A percentile compares a stretch with the other conserved stretches of the same genome.
These are phyloP conservation scores for Lagopus muta DNA, from an alignment of 2,113 vertebrate genomes.

Conservation along the genomic window DNA sequence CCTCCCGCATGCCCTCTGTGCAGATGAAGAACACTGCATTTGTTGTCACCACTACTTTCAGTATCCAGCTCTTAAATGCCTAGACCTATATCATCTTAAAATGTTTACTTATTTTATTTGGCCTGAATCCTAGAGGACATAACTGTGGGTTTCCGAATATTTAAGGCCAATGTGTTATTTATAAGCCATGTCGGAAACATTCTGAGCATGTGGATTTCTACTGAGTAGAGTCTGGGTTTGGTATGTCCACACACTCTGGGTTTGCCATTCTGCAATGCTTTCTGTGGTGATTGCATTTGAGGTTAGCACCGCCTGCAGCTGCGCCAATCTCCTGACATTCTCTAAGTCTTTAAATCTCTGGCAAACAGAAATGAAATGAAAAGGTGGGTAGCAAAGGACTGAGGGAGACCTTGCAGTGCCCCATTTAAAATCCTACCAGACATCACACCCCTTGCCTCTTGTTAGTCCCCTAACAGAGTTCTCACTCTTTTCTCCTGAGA, in stretches of 20 bases:
- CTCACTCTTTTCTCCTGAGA: neutral
- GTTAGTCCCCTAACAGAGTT: neutral
- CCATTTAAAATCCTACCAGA: neutral
- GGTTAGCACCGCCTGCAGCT: neutral
- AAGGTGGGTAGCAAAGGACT: neutral
- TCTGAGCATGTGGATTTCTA: constrained; percentile 55
- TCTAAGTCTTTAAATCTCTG: neutral
- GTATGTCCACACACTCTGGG: neutral
- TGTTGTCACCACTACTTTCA: neutral
- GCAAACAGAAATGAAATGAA: neutral
- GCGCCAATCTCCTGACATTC: neutral
- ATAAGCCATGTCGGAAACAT: constrained; percentile 58
- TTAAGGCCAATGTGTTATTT: constrained; percentile 66
- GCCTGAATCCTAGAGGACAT: constrained; percentile 53
- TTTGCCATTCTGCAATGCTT: neutral
- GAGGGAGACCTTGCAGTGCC: neutral
- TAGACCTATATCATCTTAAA: neutral
- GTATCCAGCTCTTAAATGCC: neutral
- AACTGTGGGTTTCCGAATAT: constrained; percentile 69
- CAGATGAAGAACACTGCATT: neutral
- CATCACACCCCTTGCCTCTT: accelerated
- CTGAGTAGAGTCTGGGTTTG: constrained; percentile 34
- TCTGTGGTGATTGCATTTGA: neutral
- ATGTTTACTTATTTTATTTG: constrained; percentile 39
- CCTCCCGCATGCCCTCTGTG: neutral